Evolutionary conservation across 2,113 vertebrate species (phyloP).

Genomic region (Scomber japonicus): DNA sequence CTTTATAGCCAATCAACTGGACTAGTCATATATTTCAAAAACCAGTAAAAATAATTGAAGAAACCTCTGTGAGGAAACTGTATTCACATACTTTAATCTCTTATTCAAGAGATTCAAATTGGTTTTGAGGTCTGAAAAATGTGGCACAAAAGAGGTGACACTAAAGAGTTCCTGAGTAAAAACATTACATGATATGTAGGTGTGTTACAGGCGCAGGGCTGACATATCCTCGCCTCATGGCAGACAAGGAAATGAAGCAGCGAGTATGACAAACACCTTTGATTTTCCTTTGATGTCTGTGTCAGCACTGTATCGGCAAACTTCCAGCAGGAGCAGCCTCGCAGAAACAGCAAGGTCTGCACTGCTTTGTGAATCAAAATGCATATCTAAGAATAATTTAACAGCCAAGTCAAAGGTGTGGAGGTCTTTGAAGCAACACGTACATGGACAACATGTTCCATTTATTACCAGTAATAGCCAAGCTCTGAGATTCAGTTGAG

Average conservation of each 20-base stretch:
- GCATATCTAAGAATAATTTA: conserved; percentile 55
- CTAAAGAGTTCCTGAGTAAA: conserved; percentile 39
- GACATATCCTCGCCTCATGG: conserved; percentile 47
- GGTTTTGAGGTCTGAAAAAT: conserved; percentile 62
- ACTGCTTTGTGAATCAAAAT: conserved; percentile 49
- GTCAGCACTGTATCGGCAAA: conserved; percentile 59
- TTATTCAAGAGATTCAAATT: conserved; percentile 69
- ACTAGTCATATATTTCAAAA: conserved; percentile 71
- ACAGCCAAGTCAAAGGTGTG: conserved; percentile 35
- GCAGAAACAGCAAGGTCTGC: conserved; percentile 55
- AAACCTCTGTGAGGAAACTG: conserved; percentile 65
- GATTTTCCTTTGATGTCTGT: conserved; percentile 68
- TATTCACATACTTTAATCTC: conserved; percentile 73
- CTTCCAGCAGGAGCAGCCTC: conserved; percentile 50
- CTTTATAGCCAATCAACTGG: conserved; percentile 79
- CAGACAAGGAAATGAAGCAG: conserved; percentile 56
- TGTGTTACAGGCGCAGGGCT: conserved; percentile 28
- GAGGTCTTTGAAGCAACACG: conserved; percentile 46
- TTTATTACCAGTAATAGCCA: conserved; percentile 6
- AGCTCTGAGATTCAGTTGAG: not conserved
- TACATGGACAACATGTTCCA: conserved; percentile 19
- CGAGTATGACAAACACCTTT: conserved; percentile 69
- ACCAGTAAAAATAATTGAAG: conserved; percentile 73
- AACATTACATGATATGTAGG: conserved; percentile 41
- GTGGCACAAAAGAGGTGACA: conserved; percentile 46